phyloP scores from a whole-genome alignment of 2,113 vertebrate species.

The Trachemys scripta region DNA sequence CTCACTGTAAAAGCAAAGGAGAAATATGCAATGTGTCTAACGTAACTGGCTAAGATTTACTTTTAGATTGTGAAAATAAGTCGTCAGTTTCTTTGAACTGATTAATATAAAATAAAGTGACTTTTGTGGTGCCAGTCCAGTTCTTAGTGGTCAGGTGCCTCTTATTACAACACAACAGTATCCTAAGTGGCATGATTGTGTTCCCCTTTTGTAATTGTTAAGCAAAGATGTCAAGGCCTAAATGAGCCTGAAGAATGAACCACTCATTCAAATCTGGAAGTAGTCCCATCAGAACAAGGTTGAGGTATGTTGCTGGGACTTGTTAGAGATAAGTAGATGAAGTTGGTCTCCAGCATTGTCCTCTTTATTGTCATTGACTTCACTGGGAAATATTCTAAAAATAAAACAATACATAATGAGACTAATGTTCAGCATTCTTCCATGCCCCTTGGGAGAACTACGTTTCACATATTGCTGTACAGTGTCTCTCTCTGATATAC shows the following conservation, averaged over 20 bases:
- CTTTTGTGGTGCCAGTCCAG: background rate
- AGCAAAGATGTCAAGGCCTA: background rate
- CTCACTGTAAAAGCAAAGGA: background rate
- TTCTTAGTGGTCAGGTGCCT: background rate
- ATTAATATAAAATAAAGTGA: background rate
- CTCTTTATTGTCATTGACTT: background rate
- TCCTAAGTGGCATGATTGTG: background rate
- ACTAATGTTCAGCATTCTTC: background rate
- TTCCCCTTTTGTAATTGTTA: background rate
- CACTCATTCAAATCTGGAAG: background rate
- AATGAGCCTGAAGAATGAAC: background rate
- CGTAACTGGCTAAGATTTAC: accelerated
- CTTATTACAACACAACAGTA: background rate
- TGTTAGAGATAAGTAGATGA: background rate
- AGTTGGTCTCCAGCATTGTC: background rate
- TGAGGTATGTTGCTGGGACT: background rate
- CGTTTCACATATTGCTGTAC: background rate
- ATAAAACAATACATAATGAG: background rate
- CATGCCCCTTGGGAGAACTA: background rate
- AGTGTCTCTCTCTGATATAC: background rate
- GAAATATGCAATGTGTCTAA: background rate
- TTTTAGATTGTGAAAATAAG: background rate
- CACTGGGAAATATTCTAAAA: background rate
- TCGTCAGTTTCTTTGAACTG: background rate
- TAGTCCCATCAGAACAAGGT: background rate